phyloP scores from a whole-genome alignment of 2,888 invertebrate species.

The Amiota minor region DNA sequence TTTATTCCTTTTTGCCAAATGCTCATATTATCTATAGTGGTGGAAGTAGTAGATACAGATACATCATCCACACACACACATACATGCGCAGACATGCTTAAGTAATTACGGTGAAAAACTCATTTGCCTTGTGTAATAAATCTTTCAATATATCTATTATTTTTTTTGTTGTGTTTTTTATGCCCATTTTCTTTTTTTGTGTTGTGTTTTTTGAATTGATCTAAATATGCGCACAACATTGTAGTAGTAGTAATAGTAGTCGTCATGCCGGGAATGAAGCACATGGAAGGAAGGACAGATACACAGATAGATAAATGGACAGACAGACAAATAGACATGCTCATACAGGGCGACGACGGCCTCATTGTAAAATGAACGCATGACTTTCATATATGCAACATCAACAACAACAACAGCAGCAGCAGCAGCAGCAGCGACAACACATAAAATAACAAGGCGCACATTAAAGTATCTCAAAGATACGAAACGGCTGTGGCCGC shows the following conservation, averaged over 20 bases:
- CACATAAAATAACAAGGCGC: constrained; percentile 10
- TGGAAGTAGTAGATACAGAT: too few relatives aligned
- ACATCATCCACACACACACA: constrained; percentile 18
- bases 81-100: constrained; percentile 42
- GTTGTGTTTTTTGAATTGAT: constrained; percentile 34
- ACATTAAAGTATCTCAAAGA: constrained; percentile 19
- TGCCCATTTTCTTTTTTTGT: not conserved
- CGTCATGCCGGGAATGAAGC: constrained; percentile 16
- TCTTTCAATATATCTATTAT: constrained; percentile 66
- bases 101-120: constrained; percentile 67
- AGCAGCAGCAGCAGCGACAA: not conserved
- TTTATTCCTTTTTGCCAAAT: constrained; percentile 40
- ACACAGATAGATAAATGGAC: constrained; percentile 1
- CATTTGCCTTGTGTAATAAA: constrained; percentile 67
- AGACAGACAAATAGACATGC: constrained; percentile 12
- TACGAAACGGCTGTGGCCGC: not conserved
- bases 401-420: constrained; percentile 3
- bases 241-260: not conserved
- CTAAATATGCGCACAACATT: constrained; percentile 35
- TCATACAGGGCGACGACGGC: constrained; percentile 5
- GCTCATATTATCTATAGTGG: not conserved
- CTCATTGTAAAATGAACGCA: constrained; percentile 19
- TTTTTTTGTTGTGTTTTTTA: constrained; percentile 12
- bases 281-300: not conserved
- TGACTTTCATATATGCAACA: constrained; percentile 6